phyloP scores from a whole-genome alignment of 1,140 invertebrate genomes.

The Dufourea novaeangliae region DNA sequence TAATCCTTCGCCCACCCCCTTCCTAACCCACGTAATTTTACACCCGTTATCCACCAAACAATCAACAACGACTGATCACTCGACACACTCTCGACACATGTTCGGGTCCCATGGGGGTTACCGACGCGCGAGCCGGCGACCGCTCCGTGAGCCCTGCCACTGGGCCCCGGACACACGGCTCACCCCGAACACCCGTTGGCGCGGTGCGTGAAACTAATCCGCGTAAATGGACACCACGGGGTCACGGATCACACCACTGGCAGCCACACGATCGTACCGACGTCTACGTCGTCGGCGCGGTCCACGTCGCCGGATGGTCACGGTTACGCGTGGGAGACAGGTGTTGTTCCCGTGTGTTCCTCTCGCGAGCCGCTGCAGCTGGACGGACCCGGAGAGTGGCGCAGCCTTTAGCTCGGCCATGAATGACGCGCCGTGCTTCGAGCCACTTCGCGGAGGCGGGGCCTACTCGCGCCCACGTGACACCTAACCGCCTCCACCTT shows the following conservation, averaged over 20 bases:
- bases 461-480: slow-evolving; percentile 76
- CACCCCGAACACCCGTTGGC: slow-evolving; percentile 37
- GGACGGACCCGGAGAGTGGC: slow-evolving; percentile 73
- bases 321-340: slow-evolving; percentile 68
- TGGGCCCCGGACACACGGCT: slow-evolving; percentile 38
- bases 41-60: no score
- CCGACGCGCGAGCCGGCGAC: slow-evolving; percentile 43
- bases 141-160: slow-evolving; percentile 40
- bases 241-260: slow-evolving; percentile 21
- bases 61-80: slow-evolving; percentile 4
- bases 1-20: no score
- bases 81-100: slow-evolving; percentile 34
- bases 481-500: slow-evolving; percentile 70
- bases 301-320: slow-evolving; percentile 45
- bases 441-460: slow-evolving; percentile 77
- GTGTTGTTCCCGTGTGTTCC: slow-evolving; percentile 64
- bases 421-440: slow-evolving; percentile 77
- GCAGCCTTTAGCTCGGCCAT: slow-evolving; percentile 80
- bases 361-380: slow-evolving; percentile 69
- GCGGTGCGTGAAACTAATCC: no score
- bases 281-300: slow-evolving; percentile 36
- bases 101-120: slow-evolving; percentile 12
- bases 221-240: no score
- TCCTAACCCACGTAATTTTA: no score
- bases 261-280: slow-evolving; percentile 16